A percentile compares a stretch with the other conserved stretches of the same genome.
Evolutionary conservation across 1,140 invertebrate genomes (phyloP).

Genomic region (Diachasmimorpha longicaudata): DNA sequence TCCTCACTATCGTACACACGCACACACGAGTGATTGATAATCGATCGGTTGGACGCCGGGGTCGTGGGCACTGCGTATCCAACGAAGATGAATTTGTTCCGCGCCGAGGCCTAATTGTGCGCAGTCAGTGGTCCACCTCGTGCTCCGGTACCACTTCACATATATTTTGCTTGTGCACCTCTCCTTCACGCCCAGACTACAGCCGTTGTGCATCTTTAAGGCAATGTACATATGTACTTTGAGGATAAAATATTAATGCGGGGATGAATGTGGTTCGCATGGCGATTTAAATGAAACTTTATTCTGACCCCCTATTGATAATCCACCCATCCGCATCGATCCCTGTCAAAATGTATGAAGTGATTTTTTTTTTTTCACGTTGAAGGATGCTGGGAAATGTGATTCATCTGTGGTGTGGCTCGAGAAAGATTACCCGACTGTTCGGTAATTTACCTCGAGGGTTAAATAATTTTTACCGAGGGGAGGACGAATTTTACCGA

Average conservation of each 20-base stretch:
- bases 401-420: not conserved
- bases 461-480: too few relatives aligned
- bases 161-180: not conserved
- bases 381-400: not conserved
- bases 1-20: not conserved
- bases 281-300: slow-evolving; percentile 3
- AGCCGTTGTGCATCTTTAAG: not conserved
- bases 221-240: slow-evolving; percentile 1
- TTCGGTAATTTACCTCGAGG: too few relatives aligned
- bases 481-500: too few relatives aligned
- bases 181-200: not conserved
- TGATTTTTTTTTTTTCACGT: not conserved
- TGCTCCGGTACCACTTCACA: not conserved
- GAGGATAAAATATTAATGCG: not conserved
- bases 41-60: slow-evolving; percentile 41
- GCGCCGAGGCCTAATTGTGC: slow-evolving; percentile 53
- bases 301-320: slow-evolving; percentile 46
- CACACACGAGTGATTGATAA: slow-evolving; percentile 49
- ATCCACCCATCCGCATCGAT: slow-evolving; percentile 32
- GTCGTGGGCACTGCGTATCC: slow-evolving; percentile 36
- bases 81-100: slow-evolving; percentile 55
- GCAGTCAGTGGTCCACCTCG: slow-evolving; percentile 48
- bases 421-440: too few relatives aligned
- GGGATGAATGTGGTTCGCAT: not conserved
- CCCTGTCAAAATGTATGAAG: slow-evolving; percentile 25